phyloP scores from a whole-genome alignment of 2,888 invertebrate species.

The Erannis defoliaria region DNA sequence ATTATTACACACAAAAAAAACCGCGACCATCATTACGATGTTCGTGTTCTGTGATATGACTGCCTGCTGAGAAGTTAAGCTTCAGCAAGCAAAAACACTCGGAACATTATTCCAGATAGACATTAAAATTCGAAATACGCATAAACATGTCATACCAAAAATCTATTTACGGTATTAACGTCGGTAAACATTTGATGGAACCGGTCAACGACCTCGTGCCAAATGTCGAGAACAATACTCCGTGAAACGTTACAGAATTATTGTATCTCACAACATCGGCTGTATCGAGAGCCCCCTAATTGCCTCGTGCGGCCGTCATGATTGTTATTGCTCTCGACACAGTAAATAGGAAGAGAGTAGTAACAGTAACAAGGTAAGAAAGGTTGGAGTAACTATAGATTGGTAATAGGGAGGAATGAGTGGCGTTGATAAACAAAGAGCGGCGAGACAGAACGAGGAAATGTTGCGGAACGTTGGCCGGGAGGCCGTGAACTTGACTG shows the following conservation, averaged over 20 bases:
- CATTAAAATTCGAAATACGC: slow-evolving; percentile 16
- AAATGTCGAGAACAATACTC: slow-evolving; percentile 81
- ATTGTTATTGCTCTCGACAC: slow-evolving; percentile 38
- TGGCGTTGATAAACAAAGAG: slow-evolving; percentile 52
- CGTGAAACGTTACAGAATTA: slow-evolving; percentile 65
- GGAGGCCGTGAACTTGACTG: slow-evolving; percentile 80
- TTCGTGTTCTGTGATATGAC: slow-evolving; percentile 1
- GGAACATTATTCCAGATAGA: slow-evolving; percentile 22
- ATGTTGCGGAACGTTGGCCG: slow-evolving; percentile 58
- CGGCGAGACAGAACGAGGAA: slow-evolving; percentile 63
- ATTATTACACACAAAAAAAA: not conserved
- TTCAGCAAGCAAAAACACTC: slow-evolving; percentile 7
- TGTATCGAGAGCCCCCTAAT: slow-evolving; percentile 48
- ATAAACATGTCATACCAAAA: slow-evolving; percentile 44
- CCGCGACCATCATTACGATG: not conserved
- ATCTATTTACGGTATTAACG: slow-evolving; percentile 63
- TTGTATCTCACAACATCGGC: slow-evolving; percentile 47
- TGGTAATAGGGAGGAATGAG: slow-evolving; percentile 48
- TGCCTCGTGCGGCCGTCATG: slow-evolving; percentile 44
- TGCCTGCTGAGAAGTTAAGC: slow-evolving; percentile 7
- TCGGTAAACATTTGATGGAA: slow-evolving; percentile 70
- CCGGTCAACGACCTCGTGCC: slow-evolving; percentile 74
- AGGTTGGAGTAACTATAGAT: slow-evolving; percentile 42
- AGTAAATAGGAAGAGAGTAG: slow-evolving; percentile 33
- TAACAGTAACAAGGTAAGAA: slow-evolving; percentile 34